Conservation (phyloP, 2,888 invertebrate species). For the Acronicta alni region DNA sequence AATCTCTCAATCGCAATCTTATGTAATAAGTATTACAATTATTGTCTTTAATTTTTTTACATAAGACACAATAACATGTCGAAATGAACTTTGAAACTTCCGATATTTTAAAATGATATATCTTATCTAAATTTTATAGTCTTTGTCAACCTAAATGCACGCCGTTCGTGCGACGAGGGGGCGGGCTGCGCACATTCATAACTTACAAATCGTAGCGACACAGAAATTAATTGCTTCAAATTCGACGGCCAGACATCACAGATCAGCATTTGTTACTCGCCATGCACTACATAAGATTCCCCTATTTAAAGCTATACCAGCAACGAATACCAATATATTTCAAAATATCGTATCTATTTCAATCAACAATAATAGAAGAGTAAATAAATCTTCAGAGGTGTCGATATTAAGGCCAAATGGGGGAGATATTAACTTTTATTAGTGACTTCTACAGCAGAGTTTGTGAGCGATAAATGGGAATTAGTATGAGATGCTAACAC, state of each 20-base stretch:
- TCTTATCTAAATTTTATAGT: conserved; percentile 33
- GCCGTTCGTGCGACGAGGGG: conserved; percentile 66
- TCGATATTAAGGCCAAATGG: conserved; percentile 73
- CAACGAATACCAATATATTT: conserved; percentile 42
- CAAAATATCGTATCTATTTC: conserved; percentile 24
- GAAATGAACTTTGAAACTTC: too few species aligned
- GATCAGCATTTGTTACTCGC: conserved; percentile 48
- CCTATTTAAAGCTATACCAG: conserved; percentile 12
- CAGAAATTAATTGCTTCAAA: conserved; percentile 60
- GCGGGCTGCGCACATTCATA: conserved; percentile 70
- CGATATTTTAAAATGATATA: too few species aligned
- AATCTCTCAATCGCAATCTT: too few species aligned
- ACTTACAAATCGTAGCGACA: conserved; percentile 70
- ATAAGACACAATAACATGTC: too few species aligned
- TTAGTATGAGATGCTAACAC: conserved; percentile 65
- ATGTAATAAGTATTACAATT: too few species aligned
- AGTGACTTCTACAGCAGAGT: conserved; percentile 67
- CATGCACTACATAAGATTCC: conserved; percentile 13
- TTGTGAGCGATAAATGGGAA: conserved; percentile 64
- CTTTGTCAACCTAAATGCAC: conserved; percentile 58
- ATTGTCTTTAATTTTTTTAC: too few species aligned
- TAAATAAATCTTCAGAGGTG: conserved; percentile 73
- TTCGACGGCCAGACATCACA: conserved; percentile 47
- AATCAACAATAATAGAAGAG: conserved; percentile 62
- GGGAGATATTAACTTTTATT: conserved; percentile 72